Evolutionary conservation across 2,797 vertebrate species (phyloP).

Genomic region (Oophaga sylvatica): DNA sequence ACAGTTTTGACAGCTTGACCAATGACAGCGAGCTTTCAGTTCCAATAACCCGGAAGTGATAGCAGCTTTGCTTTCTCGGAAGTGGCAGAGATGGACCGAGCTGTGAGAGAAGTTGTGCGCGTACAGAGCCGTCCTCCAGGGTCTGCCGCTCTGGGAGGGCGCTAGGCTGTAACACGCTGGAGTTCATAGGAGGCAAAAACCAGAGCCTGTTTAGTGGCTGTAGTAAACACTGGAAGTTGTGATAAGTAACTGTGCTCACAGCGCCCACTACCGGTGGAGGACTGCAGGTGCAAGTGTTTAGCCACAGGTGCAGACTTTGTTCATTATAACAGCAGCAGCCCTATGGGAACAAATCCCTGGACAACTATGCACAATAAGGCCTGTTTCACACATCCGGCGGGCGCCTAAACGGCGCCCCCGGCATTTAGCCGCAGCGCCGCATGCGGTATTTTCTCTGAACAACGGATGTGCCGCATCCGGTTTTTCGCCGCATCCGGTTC

Average conservation of each 20-base stretch:
- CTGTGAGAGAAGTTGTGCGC: not conserved
- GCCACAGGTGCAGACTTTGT: no score
- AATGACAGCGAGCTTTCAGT: slow-evolving; percentile 10
- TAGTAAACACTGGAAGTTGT: not conserved
- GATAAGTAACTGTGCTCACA: not conserved
- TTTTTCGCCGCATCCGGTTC: no score
- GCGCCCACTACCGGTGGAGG: not conserved
- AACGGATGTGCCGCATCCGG: no score
- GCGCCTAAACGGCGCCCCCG: no score
- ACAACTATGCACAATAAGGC: no score
- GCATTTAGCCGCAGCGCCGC: no score
- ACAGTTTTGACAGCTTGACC: slow-evolving; percentile 12
- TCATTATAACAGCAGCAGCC: no score
- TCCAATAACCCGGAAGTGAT: slow-evolving; percentile 43
- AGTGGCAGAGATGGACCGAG: not conserved
- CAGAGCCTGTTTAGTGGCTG: no score
- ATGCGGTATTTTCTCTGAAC: no score
- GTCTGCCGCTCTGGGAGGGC: no score
- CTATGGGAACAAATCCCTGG: not conserved
- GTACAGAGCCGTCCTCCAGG: no score
- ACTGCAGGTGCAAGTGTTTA: not conserved
- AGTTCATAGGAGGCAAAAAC: not conserved
- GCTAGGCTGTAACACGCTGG: not conserved
- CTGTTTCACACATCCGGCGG: no score
- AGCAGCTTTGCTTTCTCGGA: not conserved